These are phyloP conservation scores for Blennius ocellaris DNA, from an alignment of 2,113 vertebrate species.

Conservation along the genomic window DNA sequence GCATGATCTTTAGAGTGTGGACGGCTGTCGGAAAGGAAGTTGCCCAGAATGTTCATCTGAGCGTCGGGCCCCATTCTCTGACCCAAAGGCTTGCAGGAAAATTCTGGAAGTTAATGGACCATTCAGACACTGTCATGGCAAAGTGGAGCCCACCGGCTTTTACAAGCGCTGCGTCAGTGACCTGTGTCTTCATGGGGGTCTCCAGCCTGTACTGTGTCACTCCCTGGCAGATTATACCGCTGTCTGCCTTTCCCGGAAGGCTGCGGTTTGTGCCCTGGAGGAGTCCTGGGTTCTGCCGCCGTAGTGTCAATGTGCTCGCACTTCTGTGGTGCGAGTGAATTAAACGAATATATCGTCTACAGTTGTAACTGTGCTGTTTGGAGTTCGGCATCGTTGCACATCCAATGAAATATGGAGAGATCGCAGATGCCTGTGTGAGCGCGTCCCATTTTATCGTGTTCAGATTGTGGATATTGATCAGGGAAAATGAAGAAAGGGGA, in stretches of 20 bases:
- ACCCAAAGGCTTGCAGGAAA: constrained; percentile 43
- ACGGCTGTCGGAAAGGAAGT: constrained; percentile 51
- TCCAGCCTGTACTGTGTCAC: constrained; percentile 51
- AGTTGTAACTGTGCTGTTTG: constrained; percentile 57
- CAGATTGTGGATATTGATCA: constrained; percentile 48
- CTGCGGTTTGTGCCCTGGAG: constrained; percentile 60
- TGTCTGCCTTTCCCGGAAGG: constrained; percentile 53
- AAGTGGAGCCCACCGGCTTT: constrained; percentile 68
- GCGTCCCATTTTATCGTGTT: constrained; percentile 51
- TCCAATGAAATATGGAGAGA: constrained; percentile 63
- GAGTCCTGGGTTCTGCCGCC: constrained; percentile 56
- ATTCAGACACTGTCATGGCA: constrained; percentile 70
- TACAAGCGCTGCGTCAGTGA: constrained; percentile 69
- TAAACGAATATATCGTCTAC: constrained; percentile 58
- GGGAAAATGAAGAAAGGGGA: constrained; percentile 7
- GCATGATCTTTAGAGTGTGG: constrained; percentile 43
- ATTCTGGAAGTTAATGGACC: constrained; percentile 70
- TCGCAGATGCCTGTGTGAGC: constrained; percentile 44
- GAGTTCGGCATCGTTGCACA: constrained; percentile 64
- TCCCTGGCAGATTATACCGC: constrained; percentile 59
- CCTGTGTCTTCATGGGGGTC: constrained; percentile 65
- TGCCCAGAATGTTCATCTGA: constrained; percentile 63
- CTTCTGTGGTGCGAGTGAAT: constrained; percentile 53
- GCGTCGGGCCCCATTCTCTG: constrained; percentile 25
- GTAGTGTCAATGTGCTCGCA: constrained; percentile 56